Base-by-base conservation (phyloP, 2,113 vertebrate genomes). In the Tautogolabrus adspersus region DNA sequence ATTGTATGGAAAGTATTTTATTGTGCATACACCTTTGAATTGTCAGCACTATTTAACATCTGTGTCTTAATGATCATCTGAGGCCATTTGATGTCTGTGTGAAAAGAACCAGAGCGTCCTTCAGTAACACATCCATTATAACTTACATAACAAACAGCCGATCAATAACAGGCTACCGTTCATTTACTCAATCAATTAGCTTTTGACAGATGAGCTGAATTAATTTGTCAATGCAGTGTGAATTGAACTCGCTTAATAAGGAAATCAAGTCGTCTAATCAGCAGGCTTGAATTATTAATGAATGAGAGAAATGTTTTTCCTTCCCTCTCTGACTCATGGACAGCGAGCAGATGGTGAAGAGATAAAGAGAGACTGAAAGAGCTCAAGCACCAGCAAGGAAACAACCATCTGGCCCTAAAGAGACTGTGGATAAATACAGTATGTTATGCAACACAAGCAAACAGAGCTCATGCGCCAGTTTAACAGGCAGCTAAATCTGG, bases 251-350 rank as follows among this genome's bases (percentile, higher is more conserved):
- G 69, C 54, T 83, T 81, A 68, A 82, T 66, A 66, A 66, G 55
- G 44, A 85, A 84, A 89, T 90, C 59, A 80, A 79, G 86, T 75
- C 42, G 58, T 80, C 70, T 82, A 81, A 89, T 87, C 79, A 79
- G 68, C n/a, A 47, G 77, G 44, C n/a, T 21, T 89, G 72, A 90
- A 90, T 90, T 82, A 85, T 91, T 75, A 84, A 89, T 88, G 76
- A 70, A 61, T 26, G 46, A 51, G 59, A 75, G 46, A 66, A 72
- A 75, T 64, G 67, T 65, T 74, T 87, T 61, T 30, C 21, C 71
- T 82, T 72, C 38, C 52, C 58, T 67, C 68, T 66, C 61, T 47
- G 40, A 83, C 47, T 76, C 71, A 63, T 8, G 44, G 44, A 71
- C 72, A 80, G n/a, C 9, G 54, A 63, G 67, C 2, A 8, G 57